Base-by-base conservation (phyloP, 2,797 vertebrate genomes). In the Fistularia commersonii region DNA sequence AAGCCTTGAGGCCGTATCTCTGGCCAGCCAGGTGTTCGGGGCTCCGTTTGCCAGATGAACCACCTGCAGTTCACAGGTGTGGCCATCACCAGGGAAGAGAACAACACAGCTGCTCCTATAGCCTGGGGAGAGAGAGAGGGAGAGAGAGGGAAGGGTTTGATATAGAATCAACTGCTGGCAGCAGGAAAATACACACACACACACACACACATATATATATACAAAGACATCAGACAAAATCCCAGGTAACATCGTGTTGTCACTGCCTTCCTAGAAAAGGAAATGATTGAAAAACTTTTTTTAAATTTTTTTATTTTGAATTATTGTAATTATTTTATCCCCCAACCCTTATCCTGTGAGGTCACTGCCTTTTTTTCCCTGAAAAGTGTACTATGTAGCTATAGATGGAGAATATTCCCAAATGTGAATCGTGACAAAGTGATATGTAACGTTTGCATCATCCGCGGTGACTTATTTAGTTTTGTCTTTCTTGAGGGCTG, bases 61-160 rank as follows among this genome's bases (percentile, higher is more conserved):
- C 91, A 90, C 91, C 90, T 96, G 94, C 91, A 88, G 76, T 82
- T 64, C 92, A 61, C 93, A 95, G 93, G 92, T 95, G 94, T 82
- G 88, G 62, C 45, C 11, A 59, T 83, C 65, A 58, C 64, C 65
- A 58, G 80, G 63, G 70, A 53, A 78, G 75, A 73, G 83, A 86
- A 92, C 90, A 92, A 91, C 91, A 92, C 93, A 94, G 93, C 92
- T 95, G 92, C 81, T 83, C 65, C 75, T 57, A 31, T 53, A 51
- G 65, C 87, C 85, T 83, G 32, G 71, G 64, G 48, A 57, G 75
- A 64, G 76, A 65, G 52, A 41, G 23, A 40, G 7, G 12, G 15
- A 7, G 31, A 62, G 58, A 67, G 41, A 23, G 58, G 57, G 67
- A 54, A 57, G 73, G 76, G n/a, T 58, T 43, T 79, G 54, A 58